Evolutionary conservation across 2,113 vertebrate genomes (phyloP).

Genomic region (Pandion haliaetus): DNA sequence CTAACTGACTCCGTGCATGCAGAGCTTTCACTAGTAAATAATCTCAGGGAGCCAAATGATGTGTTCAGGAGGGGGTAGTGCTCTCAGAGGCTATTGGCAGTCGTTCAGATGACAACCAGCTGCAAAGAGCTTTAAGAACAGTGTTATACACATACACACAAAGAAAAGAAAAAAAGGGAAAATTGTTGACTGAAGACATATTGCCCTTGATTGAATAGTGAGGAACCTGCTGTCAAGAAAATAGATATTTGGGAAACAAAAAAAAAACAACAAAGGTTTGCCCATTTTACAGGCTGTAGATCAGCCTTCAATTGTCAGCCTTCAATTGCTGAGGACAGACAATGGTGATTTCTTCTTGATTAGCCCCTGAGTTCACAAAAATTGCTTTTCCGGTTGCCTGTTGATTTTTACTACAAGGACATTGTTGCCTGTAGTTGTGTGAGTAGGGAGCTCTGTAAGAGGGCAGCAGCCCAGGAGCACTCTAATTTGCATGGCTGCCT

Average conservation of each 20-base stretch:
- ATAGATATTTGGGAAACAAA: not conserved
- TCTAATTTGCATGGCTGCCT: not conserved
- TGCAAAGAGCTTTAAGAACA: constrained; percentile 74
- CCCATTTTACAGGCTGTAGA: not conserved
- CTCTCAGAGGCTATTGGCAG: constrained; percentile 70
- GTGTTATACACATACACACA: constrained; percentile 49
- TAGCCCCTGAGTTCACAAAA: not conserved
- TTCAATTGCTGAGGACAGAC: not conserved
- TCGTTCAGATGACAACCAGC: constrained; percentile 69
- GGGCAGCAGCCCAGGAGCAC: not conserved
- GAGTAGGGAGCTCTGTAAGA: not conserved
- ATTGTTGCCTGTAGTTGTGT: not conserved
- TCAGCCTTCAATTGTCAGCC: not conserved
- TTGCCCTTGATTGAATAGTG: constrained; percentile 64
- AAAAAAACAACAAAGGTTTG: not conserved
- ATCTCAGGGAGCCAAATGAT: constrained; percentile 37
- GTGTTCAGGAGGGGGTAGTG: constrained; percentile 23
- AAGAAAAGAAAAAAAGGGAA: constrained; percentile 38
- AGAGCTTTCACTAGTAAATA: constrained; percentile 30
- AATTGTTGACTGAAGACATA: constrained; percentile 70
- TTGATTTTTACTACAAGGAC: not conserved
- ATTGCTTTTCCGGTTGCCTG: not conserved
- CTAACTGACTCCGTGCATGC: not conserved
- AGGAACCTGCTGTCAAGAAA: constrained; percentile 62
- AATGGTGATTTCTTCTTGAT: not conserved